Base-by-base conservation (phyloP, 2,888 invertebrate genomes). In the Agelastica alni region DNA sequence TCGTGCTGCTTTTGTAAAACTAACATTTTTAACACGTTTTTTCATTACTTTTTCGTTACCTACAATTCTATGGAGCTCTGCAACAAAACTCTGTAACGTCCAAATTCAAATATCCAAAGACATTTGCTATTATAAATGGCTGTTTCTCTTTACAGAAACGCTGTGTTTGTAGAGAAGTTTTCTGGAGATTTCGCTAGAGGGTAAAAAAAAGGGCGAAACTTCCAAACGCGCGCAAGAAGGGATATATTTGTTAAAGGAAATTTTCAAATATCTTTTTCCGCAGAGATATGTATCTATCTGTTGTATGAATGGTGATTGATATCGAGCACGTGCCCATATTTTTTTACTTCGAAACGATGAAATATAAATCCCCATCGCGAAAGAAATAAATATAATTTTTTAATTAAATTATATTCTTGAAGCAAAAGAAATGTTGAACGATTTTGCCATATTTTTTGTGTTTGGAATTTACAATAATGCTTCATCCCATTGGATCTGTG, bases 101-200 rank as follows among this genome's bases (percentile, higher is more conserved):
- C 64, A 70, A 75, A 73, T 75, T 75, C 75, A 74, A 75, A 75
- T 76, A 75, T 75, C 72, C 75, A 72, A 70, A 66, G 64, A 67
- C 66, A 67, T 68, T 68, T 62, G 63, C 61, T 54, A 51, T 49
- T 44, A 49, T 39, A 49, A 49, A 54, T 49, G 54, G 45, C 32
- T 49, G 53, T 54, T 54, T 49, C 45, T 36, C 45, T 45, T 45
- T 32, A 31, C 28, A 52, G 31, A 20, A 45, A 17, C 20, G 51
- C 45, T 16, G 31, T 31, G 45, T 41, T 52, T 52, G 31, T 22
- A 39, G 41, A 39, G 46, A 52, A 52, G 18, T 52, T 52, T 45
- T 26, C 12, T 13, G 43, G 28, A 18, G 30, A 26, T 14, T 36
- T 39, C 26, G 17, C 4, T 7, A 12, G 14, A 6, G 34, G 22